Base-by-base conservation (phyloP, 2,888 invertebrate genomes). In the Torymus tubicola region DNA sequence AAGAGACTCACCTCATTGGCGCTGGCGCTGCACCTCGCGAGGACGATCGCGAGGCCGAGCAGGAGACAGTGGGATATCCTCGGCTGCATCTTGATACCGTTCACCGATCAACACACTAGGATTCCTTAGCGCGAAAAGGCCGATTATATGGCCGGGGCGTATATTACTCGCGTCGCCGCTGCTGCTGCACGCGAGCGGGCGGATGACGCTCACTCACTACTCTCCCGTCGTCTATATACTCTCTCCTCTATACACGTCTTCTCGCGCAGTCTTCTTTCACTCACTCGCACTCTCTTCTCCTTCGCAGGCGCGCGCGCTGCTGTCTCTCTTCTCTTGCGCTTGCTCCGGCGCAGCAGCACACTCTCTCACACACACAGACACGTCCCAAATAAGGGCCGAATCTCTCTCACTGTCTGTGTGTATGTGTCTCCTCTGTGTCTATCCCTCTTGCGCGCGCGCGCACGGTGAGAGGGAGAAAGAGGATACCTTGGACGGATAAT, bases 1-100 rank as follows among this genome's bases (percentile, higher is more conserved):
- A 1, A 12, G 50, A 58, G 21, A 92, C 94, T 94, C 93, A 95
- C 95, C 94, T 95, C 94, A 92, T 93, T 93, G 92, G 94, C 94
- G 31, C 31, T 31, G 92, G 94, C 93, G 92, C 94, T 94, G 92
- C 94, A 94, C 93, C 94, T 94, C 91, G 93, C 92, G 91, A 95
- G 93, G 93, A 94, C 93, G 92, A 94, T 93, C 93, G 93, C 94
- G 92, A 93, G 93, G 93, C 93, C 93, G 92, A 93, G 93, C 93
- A 95, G 92, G 93, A 94, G 92, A 93, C 94, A 92, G 91, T 93
- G 94, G 91, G 93, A 94, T 94, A 95, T 95, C 94, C 95, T 94
- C 91, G 94, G 94, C 93, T 95, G 93, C 95, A 95, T 95, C 78
- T 80, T 87, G 31, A 31, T 31, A 3, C 3, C 4, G 31, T 31